A percentile compares a stretch with the other conserved stretches of the same genome.
Evolutionary conservation across 2,888 invertebrate species (phyloP).

Genomic region (Quadroppia sp.): DNA sequence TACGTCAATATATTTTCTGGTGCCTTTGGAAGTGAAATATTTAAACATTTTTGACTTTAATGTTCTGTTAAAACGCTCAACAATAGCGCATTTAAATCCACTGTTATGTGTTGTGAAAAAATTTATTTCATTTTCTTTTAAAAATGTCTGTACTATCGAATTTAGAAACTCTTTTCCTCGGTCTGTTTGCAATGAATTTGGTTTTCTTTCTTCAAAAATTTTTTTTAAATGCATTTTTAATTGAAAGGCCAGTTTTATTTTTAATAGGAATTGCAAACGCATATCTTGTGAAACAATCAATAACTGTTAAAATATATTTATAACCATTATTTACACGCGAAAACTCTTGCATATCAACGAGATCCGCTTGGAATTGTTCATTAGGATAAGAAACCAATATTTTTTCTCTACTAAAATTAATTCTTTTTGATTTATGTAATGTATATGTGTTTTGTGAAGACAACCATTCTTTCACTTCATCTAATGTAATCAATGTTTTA

Average conservation of each 20-base stretch:
- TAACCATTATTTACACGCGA: constrained; percentile 46
- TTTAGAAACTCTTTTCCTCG: constrained; percentile 31
- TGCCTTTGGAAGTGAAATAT: constrained; percentile 47
- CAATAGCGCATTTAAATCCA: constrained; percentile 48
- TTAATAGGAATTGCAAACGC: constrained; percentile 48
- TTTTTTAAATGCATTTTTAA: constrained; percentile 11
- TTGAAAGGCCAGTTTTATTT: constrained; percentile 45
- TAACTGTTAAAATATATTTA: constrained; percentile 48
- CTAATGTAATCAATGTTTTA: neutral
- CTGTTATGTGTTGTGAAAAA: constrained; percentile 13
- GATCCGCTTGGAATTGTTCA: constrained; percentile 48
- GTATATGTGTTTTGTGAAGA: constrained; percentile 41
- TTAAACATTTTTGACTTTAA: constrained; percentile 49
- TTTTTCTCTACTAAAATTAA: constrained; percentile 41
- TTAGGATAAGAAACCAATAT: constrained; percentile 47
- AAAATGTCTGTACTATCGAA: constrained; percentile 16
- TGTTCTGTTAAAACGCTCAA: constrained; percentile 50
- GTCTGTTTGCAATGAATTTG: neutral
- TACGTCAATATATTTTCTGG: neutral
- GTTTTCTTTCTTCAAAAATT: neutral
- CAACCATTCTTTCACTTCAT: constrained; percentile 42
- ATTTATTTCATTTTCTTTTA: constrained; percentile 43
- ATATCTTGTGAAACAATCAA: constrained; percentile 49
- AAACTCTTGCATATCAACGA: constrained; percentile 46
- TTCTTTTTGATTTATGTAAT: constrained; percentile 41